Percentiles rank a stretch among this genome's conserved stretches.
These are phyloP conservation scores for Aramus guarauna DNA, from an alignment of 2,113 vertebrate genomes.

Conservation along the genomic window DNA sequence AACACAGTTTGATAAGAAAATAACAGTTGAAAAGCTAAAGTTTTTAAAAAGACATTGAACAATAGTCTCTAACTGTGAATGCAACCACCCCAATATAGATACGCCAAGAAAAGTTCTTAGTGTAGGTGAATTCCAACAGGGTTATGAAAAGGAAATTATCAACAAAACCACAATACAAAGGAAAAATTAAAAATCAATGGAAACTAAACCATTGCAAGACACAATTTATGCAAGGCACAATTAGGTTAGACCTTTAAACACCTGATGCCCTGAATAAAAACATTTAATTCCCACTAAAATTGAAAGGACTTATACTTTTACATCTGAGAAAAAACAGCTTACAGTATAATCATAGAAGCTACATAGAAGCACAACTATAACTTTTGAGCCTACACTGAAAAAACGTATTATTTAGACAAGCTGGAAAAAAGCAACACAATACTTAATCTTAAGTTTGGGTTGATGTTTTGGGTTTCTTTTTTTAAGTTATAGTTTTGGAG, in stretches of 20 bases:
- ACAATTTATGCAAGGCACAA: neutral
- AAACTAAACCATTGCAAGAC: neutral
- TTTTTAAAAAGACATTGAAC: neutral
- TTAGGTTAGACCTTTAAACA: neutral
- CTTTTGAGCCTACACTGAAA: neutral
- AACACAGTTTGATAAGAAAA: constrained; percentile 14
- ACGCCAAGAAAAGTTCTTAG: neutral
- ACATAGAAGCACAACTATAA: neutral
- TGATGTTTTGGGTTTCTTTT: neutral
- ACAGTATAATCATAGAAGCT: neutral
- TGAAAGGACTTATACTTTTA: neutral
- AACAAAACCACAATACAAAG: neutral
- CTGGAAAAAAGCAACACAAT: neutral
- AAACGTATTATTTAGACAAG: neutral
- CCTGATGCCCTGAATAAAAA: neutral
- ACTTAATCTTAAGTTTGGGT: neutral
- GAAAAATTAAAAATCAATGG: neutral
- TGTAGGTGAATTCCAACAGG: neutral
- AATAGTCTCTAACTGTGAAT: neutral
- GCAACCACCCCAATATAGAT: neutral
- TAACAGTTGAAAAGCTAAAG: neutral
- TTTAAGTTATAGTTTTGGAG: neutral
- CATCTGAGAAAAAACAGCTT: neutral
- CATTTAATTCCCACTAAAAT: neutral
- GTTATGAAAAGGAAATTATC: neutral